These are phyloP conservation scores for Aplidium turbinatum DNA, from an alignment of 23 tunicate species.

Conservation along the genomic window DNA sequence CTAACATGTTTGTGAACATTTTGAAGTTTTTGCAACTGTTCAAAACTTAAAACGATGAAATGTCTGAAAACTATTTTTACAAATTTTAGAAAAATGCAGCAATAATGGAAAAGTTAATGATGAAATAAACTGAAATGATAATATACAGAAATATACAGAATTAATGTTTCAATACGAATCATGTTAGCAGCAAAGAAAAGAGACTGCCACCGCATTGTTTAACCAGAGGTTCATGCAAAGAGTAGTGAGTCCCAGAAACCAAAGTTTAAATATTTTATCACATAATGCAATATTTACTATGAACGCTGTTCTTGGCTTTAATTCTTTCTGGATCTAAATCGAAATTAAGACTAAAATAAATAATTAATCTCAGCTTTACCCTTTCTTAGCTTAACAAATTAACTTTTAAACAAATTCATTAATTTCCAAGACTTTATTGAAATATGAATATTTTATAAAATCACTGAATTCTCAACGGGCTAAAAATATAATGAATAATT, in stretches of 20 bases:
- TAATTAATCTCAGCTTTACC: conserved; percentile 24
- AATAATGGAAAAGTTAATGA: background rate
- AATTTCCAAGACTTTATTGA: conserved; percentile 30
- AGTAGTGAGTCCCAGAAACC: no score
- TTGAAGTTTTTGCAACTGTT: background rate
- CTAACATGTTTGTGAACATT: conserved; percentile 93
- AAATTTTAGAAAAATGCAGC: background rate
- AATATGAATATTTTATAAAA: conserved; percentile 75
- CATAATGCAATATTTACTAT: no score
- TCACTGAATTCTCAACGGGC: conserved; percentile 48
- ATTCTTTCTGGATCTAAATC: background rate
- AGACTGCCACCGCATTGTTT: background rate
- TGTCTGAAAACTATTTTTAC: background rate
- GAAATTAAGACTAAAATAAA: conserved; percentile 16
- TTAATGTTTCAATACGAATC: background rate
- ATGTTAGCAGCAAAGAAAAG: background rate
- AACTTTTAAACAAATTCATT: conserved; percentile 24
- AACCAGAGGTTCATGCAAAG: no score
- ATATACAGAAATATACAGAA: background rate
- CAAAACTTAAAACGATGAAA: background rate
- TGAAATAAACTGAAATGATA: background rate
- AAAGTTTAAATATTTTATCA: no score
- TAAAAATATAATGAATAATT: conserved; percentile 57
- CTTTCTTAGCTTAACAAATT: background rate
- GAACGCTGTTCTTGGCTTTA: background rate